Percentiles rank a stretch among this genome's conserved stretches.
Conservation (phyloP, 1,140 invertebrate genomes). For the Platyura marginata region DNA sequence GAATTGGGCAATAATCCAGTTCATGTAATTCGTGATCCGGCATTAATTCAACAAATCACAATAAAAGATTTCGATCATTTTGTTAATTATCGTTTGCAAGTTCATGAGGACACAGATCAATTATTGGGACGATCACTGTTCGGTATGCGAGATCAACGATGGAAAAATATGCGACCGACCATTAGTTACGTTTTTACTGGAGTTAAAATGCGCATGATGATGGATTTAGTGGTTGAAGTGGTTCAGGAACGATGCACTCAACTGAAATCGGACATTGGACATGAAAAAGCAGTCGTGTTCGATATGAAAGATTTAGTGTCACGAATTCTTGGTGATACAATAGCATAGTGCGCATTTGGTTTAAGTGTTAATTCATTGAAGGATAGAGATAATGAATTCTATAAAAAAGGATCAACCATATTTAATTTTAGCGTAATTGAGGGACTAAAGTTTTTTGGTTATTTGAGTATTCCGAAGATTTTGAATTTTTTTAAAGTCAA, state of each 20-base stretch:
- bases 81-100: slow-evolving; percentile 21
- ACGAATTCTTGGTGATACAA: slow-evolving; percentile 30
- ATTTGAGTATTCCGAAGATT: too few species aligned
- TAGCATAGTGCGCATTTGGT: slow-evolving; percentile 31
- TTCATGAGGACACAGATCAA: neutral
- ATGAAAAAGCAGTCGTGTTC: slow-evolving; percentile 11
- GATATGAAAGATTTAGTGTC: slow-evolving; percentile 28
- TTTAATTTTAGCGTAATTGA: too few species aligned
- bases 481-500: neutral
- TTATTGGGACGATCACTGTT: neutral
- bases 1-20: slow-evolving; percentile 24
- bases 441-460: too few species aligned
- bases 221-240: slow-evolving; percentile 24
- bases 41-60: slow-evolving; percentile 31
- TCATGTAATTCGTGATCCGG: slow-evolving; percentile 30
- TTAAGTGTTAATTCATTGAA: slow-evolving; percentile 30
- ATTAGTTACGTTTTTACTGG: slow-evolving; percentile 36
- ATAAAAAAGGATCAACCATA: slow-evolving; percentile 18
- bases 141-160: slow-evolving; percentile 26
- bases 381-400: too few species aligned
- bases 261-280: slow-evolving; percentile 5
- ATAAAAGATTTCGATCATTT: too few species aligned
- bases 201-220: slow-evolving; percentile 34
- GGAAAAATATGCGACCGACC: slow-evolving; percentile 31
- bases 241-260: slow-evolving; percentile 11